Conservation (phyloP, 2,888 invertebrate genomes). For the Automeris io region DNA sequence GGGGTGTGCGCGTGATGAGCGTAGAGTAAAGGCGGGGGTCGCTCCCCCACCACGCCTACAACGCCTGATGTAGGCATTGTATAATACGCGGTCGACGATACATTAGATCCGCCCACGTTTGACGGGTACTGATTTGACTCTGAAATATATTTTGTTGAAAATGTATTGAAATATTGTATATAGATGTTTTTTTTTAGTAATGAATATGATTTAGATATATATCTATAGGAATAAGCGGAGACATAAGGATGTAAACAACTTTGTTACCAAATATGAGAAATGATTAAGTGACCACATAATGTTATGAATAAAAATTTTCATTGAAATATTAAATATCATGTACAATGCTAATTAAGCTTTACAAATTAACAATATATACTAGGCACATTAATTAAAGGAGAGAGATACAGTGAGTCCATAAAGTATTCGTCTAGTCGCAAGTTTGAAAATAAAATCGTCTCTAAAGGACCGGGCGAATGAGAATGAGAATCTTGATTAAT, state of each 20-base stretch:
- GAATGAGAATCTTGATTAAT: too few relatives aligned
- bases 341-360: too few relatives aligned
- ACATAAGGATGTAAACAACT: too few relatives aligned
- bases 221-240: too few relatives aligned
- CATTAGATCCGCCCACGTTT: constrained; percentile 44
- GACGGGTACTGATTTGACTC: constrained; percentile 61
- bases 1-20: constrained; percentile 62
- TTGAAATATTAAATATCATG: not conserved
- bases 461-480: too few relatives aligned
- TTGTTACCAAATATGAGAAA: not conserved
- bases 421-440: too few relatives aligned
- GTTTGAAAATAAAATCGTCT: too few relatives aligned
- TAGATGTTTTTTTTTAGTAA: not conserved
- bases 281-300: not conserved
- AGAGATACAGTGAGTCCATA: too few relatives aligned
- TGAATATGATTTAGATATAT: too few relatives aligned
- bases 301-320: not conserved
- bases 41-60: constrained; percentile 56
- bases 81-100: constrained; percentile 53
- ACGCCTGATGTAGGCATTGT: constrained; percentile 59
- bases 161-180: not conserved
- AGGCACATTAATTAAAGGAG: too few relatives aligned
- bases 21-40: constrained; percentile 61
- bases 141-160: constrained; percentile 18
- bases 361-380: too few relatives aligned